Conservation (phyloP, 2,113 vertebrate species). For the Columbina picui region DNA sequence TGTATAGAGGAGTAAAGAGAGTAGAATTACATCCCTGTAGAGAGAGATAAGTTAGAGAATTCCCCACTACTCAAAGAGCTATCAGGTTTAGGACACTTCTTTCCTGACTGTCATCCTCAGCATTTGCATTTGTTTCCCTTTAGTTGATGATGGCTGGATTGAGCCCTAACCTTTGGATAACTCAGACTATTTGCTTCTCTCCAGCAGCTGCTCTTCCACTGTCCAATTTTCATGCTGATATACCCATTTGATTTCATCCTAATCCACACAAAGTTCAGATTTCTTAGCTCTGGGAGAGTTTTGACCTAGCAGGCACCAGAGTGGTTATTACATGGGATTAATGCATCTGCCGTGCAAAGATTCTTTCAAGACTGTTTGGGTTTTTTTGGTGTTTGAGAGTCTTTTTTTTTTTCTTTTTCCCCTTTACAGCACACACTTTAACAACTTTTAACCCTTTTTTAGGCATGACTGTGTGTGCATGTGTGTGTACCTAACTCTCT, state of each 20-base stretch:
- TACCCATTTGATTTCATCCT: conserved; percentile 12
- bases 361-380: neutral
- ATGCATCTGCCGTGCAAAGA: neutral
- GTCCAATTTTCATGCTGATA: neutral
- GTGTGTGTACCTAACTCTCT: neutral
- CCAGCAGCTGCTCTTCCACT: conserved; percentile 12
- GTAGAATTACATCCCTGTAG: neutral
- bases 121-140: neutral
- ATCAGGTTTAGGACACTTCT: neutral
- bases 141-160: neutral
- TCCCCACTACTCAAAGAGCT: neutral
- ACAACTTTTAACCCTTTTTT: neutral
- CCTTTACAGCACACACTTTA: neutral
- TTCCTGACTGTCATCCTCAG: neutral
- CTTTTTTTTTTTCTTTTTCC: neutral
- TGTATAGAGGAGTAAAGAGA: neutral
- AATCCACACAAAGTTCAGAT: neutral
- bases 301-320: neutral
- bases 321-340: conserved; percentile 12
- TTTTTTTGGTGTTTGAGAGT: accelerated
- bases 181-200: neutral
- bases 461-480: neutral
- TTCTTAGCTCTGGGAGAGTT: neutral
- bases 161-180: neutral
- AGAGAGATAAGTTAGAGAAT: neutral